Evolutionary conservation across 2,797 vertebrate genomes (phyloP), one percentile per base, ranked within the genome.

Genomic region (Yasuhikotakia modesta): DNA sequence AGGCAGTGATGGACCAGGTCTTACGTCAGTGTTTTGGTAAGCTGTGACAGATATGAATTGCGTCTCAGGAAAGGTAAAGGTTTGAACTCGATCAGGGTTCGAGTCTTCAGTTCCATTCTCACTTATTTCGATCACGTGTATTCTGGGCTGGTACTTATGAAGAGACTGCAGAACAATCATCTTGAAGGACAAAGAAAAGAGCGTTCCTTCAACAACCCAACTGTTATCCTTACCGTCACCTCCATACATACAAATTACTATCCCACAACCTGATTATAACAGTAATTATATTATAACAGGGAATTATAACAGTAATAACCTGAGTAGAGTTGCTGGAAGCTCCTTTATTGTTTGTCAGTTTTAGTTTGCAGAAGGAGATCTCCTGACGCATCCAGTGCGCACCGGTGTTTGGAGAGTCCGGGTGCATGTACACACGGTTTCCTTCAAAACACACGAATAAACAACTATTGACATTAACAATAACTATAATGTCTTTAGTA

Each of bases 311-410:
- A 24, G 8, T 46, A 22, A 73, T 92, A 84, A 99, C 98, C 96
- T 99, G 98, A 13, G 96, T 96, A 21, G 96, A 97, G 92, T 99
- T 99, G 93, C 97, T 99, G 58, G 96, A 96, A 66, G 96, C 97
- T 85, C 97, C 97, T 91, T 99, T 99, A 87, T 99, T 99, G 91
- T 99, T 99, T 64, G 98, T 99, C 57, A 99, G 93, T 90, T 99
- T 99, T 86, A 99, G 91, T 87, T 99, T 99, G 87, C 97, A 96
- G 86, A 99, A 99, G 21, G 98, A 98, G 82, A 99, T 99, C 90
- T 99, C 98, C 84, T 99, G 98, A 66, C 98, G 94, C 98, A 99
- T 99, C 98, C 98, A 99, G 87, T 99, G 98, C 78, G 98, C 97
- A 82, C 98, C 98, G 7, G 97, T 99, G 86, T 99, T 99, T 58